Conservation (phyloP, 2,888 invertebrate genomes). For the Drosophila peninsularis region DNA sequence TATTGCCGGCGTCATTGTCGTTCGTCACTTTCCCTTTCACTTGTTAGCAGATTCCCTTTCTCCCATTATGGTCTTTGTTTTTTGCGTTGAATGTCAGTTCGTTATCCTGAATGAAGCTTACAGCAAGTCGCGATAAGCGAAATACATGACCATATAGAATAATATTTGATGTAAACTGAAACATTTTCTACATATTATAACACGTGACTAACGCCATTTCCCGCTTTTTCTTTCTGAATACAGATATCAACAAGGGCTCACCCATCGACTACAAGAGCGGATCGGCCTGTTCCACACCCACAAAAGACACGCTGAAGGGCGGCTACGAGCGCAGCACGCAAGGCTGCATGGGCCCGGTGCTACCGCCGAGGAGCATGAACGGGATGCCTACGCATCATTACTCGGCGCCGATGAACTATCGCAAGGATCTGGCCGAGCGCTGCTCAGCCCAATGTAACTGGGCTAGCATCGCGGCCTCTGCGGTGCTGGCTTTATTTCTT, state of each 20-base stretch:
- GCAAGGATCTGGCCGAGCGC: slow-evolving; percentile 92
- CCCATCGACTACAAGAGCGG: slow-evolving; percentile 94
- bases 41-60: slow-evolving; percentile 20
- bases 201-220: slow-evolving; percentile 25
- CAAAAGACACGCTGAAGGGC: slow-evolving; percentile 88
- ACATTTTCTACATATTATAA: not conserved
- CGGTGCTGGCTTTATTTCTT: slow-evolving; percentile 92
- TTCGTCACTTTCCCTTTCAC: too few species aligned
- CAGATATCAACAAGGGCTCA: slow-evolving; percentile 95
- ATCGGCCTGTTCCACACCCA: slow-evolving; percentile 94
- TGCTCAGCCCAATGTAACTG: slow-evolving; percentile 94
- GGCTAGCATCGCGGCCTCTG: slow-evolving; percentile 94
- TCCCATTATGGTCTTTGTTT: slow-evolving; percentile 41
- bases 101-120: too few species aligned
- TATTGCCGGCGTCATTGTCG: too few species aligned
- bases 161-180: slow-evolving; percentile 62
- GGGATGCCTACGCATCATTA: slow-evolving; percentile 89
- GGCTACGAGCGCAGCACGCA: slow-evolving; percentile 86
- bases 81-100: slow-evolving; percentile 82
- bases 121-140: too few species aligned
- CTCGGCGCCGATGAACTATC: slow-evolving; percentile 93
- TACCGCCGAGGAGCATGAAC: slow-evolving; percentile 88
- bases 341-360: slow-evolving; percentile 89
- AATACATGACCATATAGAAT: slow-evolving; percentile 31
- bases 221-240: slow-evolving; percentile 80